phyloP scores from a whole-genome alignment of 1,140 invertebrate species.

The Anthonomus grandis region DNA sequence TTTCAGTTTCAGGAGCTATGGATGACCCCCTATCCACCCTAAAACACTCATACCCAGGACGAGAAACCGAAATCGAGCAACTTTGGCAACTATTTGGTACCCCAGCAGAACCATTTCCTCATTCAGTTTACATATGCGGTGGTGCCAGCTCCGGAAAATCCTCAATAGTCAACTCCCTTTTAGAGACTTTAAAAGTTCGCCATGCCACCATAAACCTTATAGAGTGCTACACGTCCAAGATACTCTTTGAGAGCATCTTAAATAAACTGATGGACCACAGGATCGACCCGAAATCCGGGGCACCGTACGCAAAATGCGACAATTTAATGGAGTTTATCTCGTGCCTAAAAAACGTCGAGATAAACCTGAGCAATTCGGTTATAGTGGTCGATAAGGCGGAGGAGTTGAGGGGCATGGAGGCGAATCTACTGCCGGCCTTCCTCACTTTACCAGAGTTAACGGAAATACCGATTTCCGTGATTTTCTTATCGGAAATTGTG shows the following conservation, averaged over 20 bases:
- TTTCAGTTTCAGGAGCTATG: too few relatives aligned
- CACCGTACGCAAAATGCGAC: conserved; percentile 59
- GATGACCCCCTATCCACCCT: too few relatives aligned
- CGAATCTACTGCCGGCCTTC: conserved; percentile 67
- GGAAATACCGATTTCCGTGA: conserved; percentile 66
- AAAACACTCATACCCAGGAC: conserved; percentile 52
- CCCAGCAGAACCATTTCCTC: conserved; percentile 57
- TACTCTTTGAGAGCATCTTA: conserved; percentile 75
- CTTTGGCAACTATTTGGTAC: conserved; percentile 60
- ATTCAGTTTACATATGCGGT: conserved; percentile 72
- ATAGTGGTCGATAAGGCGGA: conserved; percentile 79
- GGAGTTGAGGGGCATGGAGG: conserved; percentile 68
- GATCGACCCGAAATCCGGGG: conserved; percentile 43
- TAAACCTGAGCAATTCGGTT: conserved; percentile 53
- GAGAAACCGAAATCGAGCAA: conserved; percentile 56
- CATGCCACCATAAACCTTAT: conserved; percentile 73
- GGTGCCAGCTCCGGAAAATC: conserved; percentile 79
- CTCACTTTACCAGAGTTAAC: conserved; percentile 71
- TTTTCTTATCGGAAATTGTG: conserved; percentile 72
- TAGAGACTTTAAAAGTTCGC: conserved; percentile 59
- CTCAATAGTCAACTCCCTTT: conserved; percentile 58
- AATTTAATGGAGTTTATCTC: conserved; percentile 71
- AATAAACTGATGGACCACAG: conserved; percentile 53
- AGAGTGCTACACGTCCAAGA: conserved; percentile 72
- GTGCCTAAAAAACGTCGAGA: conserved; percentile 55